Conservation (phyloP, 1,140 invertebrate genomes). For the Tenebrio molitor region DNA sequence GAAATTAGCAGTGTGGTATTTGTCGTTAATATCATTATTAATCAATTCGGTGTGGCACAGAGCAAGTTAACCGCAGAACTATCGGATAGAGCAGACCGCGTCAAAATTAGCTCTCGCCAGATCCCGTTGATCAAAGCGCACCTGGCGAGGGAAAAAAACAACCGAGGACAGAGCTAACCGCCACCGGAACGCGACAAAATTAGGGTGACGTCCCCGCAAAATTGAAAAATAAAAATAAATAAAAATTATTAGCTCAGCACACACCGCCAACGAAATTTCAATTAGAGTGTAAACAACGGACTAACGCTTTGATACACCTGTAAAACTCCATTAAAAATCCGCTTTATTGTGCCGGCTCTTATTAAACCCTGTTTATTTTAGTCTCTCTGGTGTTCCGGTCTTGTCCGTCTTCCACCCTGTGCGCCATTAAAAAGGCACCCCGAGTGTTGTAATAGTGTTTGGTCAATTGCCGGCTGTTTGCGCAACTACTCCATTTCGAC, state of each 20-base stretch:
- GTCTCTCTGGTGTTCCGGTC: conserved; percentile 13
- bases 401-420: background rate
- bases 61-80: conserved; percentile 23
- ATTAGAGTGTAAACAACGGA: conserved; percentile 24
- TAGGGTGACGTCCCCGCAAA: too few species aligned
- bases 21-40: conserved; percentile 27
- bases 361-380: conserved; percentile 31
- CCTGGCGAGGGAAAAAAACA: background rate
- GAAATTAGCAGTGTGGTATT: conserved; percentile 30
- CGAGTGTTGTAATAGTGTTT: conserved; percentile 43
- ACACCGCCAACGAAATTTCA: conserved; percentile 20
- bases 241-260: background rate
- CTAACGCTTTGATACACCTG: conserved; percentile 26
- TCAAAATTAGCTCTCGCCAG: background rate
- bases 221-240: too few species aligned
- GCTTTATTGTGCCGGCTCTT: conserved; percentile 28
- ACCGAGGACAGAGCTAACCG: background rate
- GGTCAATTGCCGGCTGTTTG: conserved; percentile 40
- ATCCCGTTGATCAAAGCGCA: background rate
- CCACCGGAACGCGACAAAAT: too few species aligned
- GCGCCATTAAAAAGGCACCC: conserved; percentile 28
- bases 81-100: conserved; percentile 21
- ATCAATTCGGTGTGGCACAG: conserved; percentile 31
- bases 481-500: conserved; percentile 38
- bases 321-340: conserved; percentile 33